These are phyloP conservation scores for Campopleginae sp. DNA, from an alignment of 2,888 invertebrate genomes.

Conservation along the genomic window DNA sequence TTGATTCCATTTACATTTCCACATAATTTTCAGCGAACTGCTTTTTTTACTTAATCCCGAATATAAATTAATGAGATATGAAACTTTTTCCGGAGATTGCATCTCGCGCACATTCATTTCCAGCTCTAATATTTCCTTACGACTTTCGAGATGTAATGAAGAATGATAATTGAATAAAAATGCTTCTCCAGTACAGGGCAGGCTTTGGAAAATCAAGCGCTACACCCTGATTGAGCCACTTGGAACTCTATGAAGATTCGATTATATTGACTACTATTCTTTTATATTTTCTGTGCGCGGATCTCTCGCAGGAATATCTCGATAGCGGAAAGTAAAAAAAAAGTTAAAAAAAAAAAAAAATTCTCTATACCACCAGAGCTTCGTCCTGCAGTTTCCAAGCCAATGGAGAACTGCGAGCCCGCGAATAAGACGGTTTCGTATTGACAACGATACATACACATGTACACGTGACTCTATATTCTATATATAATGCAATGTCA, in stretches of 20 bases:
- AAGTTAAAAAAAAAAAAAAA: constrained; percentile 11
- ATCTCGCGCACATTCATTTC: background rate
- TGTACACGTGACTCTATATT: background rate
- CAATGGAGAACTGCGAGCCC: constrained; percentile 44
- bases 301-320: constrained; percentile 58
- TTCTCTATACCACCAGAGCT: constrained; percentile 46
- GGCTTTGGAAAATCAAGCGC: constrained; percentile 5
- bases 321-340: constrained; percentile 29
- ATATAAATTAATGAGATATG: background rate
- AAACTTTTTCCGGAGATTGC: background rate
- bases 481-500: constrained; percentile 2
- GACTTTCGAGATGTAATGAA: background rate
- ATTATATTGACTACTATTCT: constrained; percentile 58
- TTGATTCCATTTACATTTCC: background rate
- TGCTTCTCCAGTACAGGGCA: background rate
- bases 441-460: constrained; percentile 13
- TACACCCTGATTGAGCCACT: constrained; percentile 62
- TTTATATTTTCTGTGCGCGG: constrained; percentile 33
- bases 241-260: constrained; percentile 63
- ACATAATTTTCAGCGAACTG: background rate
- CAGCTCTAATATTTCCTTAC: background rate
- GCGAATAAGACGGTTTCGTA: constrained; percentile 22
- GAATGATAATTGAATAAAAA: background rate
- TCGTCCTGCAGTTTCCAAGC: constrained; percentile 46
- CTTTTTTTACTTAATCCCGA: background rate